Conservation (phyloP, 2,888 invertebrate species). For the Asteroscopus sphinx region DNA sequence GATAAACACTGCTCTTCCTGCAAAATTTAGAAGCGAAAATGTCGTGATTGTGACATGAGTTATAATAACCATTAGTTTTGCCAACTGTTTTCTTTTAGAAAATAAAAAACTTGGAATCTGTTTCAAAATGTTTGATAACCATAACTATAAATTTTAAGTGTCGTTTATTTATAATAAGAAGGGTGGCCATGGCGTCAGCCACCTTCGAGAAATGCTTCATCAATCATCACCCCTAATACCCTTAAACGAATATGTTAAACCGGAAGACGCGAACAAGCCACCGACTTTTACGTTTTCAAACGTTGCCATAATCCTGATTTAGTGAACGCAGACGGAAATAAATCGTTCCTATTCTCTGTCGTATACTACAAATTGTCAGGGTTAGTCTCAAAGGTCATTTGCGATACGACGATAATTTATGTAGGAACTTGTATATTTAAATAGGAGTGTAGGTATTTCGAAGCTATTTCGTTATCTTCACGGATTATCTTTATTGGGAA, state of each 20-base stretch:
- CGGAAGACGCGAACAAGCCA: constrained; percentile 75
- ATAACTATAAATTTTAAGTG: constrained; percentile 67
- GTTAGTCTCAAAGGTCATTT: constrained; percentile 53
- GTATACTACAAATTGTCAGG: constrained; percentile 41
- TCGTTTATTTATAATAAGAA: constrained; percentile 79
- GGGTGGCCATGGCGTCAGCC: constrained; percentile 67
- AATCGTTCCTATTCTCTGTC: constrained; percentile 52
- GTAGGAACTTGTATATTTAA: constrained; percentile 51
- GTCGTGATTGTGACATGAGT: background rate
- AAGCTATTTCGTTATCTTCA: constrained; percentile 47
- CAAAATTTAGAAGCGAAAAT: background rate
- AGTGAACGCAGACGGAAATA: constrained; percentile 61
- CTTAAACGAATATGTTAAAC: constrained; percentile 83
- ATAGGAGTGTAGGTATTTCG: constrained; percentile 49
- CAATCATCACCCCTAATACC: constrained; percentile 85
- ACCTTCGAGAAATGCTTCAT: constrained; percentile 76
- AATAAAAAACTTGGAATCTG: constrained; percentile 3
- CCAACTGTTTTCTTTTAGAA: constrained; percentile 6
- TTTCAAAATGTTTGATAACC: constrained; percentile 20
- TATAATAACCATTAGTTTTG: constrained; percentile 1
- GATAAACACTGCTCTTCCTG: background rate
- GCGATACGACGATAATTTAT: constrained; percentile 51
- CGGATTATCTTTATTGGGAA: constrained; percentile 49
- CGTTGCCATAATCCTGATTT: constrained; percentile 71
- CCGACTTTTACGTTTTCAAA: constrained; percentile 73